Evolutionary conservation across 2,888 invertebrate species (phyloP).

Genomic region (Emmelina monodactyla): DNA sequence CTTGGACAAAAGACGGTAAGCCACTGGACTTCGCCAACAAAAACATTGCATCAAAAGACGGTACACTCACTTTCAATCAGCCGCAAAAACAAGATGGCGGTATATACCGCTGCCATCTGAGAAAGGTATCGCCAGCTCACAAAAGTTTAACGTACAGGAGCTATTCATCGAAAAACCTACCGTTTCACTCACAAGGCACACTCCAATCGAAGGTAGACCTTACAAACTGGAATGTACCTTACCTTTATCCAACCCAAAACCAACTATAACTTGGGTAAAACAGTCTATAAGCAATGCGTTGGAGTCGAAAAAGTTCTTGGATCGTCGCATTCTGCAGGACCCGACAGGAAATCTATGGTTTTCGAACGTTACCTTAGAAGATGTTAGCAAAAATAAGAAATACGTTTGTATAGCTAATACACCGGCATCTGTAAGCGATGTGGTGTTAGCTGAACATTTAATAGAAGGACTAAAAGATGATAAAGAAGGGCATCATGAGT

Average conservation of each 20-base stretch:
- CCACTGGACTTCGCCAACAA: constrained; percentile 20
- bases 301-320: constrained; percentile 21
- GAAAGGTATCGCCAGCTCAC: constrained; percentile 31
- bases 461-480: constrained; percentile 27
- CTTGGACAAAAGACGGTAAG: constrained; percentile 36
- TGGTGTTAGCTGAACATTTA: constrained; percentile 33
- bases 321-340: constrained; percentile 29
- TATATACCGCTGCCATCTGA: constrained; percentile 25
- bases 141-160: constrained; percentile 26
- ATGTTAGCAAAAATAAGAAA: constrained; percentile 24
- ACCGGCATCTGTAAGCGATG: constrained; percentile 27
- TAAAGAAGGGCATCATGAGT: constrained; percentile 24
- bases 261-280: constrained; percentile 34
- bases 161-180: constrained; percentile 22
- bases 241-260: constrained; percentile 37
- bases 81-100: constrained; percentile 3
- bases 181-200: constrained; percentile 1
- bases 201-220: constrained; percentile 31
- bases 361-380: constrained; percentile 33
- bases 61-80: constrained; percentile 30
- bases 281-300: constrained; percentile 23
- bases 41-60: constrained; percentile 24
- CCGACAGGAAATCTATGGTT: constrained; percentile 41
- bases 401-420: constrained; percentile 39
- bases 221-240: constrained; percentile 35